Conservation (phyloP, 1,140 invertebrate species). For the Drosophila gunungcola region DNA sequence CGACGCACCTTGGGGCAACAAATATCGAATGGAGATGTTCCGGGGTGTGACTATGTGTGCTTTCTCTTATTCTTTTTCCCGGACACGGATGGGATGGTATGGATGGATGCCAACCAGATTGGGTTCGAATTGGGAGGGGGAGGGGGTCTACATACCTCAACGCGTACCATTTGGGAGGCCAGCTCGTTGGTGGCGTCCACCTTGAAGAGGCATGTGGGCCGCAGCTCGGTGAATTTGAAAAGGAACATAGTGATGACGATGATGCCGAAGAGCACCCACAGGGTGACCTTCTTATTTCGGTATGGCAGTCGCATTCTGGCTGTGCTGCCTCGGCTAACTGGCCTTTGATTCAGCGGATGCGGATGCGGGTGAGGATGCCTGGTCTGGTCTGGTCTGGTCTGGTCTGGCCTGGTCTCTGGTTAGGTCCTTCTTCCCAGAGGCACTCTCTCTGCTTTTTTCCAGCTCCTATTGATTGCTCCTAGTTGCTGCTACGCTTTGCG, state of each 20-base stretch:
- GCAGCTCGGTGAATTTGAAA: conserved; percentile 83
- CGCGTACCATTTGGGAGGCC: conserved; percentile 73
- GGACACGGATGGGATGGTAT: background rate
- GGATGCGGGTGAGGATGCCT: background rate
- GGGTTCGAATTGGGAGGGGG: conserved; percentile 9
- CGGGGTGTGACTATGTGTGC: conserved; percentile 4
- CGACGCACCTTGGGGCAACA: conserved; percentile 3
- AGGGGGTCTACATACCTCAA: conserved; percentile 83
- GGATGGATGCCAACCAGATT: conserved; percentile 10
- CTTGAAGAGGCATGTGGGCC: conserved; percentile 82
- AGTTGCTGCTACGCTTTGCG: conserved; percentile 16
- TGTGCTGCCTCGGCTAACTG: conserved; percentile 35
- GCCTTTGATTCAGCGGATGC: conserved; percentile 38
- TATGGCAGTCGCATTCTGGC: conserved; percentile 79
- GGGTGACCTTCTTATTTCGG: conserved; percentile 80
- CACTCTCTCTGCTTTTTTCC: background rate
- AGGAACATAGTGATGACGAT: conserved; percentile 84
- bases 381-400: background rate
- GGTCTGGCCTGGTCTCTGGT: background rate
- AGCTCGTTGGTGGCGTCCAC: conserved; percentile 66
- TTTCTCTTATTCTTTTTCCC: background rate
- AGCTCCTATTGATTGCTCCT: conserved; percentile 5
- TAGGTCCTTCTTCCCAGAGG: background rate
- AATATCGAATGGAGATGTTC: conserved; percentile 16
- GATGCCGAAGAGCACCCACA: conserved; percentile 80